Evolutionary conservation across 2,888 invertebrate species (phyloP).

Genomic region (Ormyrus thymus): DNA sequence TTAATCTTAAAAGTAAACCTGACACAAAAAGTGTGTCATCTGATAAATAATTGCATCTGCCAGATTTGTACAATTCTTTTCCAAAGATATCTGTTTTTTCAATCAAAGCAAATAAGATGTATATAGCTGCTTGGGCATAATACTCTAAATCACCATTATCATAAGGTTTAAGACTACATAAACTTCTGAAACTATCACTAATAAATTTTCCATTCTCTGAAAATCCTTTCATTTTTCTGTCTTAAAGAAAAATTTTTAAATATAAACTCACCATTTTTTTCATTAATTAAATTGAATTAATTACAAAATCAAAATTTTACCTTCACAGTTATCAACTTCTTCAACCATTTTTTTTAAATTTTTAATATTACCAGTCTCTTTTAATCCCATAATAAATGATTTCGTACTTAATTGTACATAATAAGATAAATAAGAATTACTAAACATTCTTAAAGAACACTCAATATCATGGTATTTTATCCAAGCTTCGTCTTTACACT

Average conservation of each 20-base stretch:
- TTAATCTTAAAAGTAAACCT: slow-evolving; percentile 17
- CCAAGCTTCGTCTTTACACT: slow-evolving; percentile 81
- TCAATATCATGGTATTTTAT: slow-evolving; percentile 85
- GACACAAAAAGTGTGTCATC: slow-evolving; percentile 22
- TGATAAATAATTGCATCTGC: not conserved
- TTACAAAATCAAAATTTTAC: slow-evolving; percentile 50
- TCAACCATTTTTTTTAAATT: slow-evolving; percentile 70
- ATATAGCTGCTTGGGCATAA: not conserved
- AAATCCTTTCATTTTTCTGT: slow-evolving; percentile 62
- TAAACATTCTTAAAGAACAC: slow-evolving; percentile 76
- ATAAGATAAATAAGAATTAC: not conserved
- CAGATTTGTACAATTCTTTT: not conserved
- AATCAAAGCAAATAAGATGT: not conserved
- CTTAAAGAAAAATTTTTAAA: slow-evolving; percentile 36
- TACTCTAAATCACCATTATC: not conserved
- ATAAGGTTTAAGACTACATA: not conserved
- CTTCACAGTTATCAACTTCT: slow-evolving; percentile 65
- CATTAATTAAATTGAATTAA: not conserved
- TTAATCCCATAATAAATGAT: slow-evolving; percentile 76
- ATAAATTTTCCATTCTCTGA: slow-evolving; percentile 1
- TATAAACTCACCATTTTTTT: not conserved
- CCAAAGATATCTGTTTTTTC: slow-evolving; percentile 11
- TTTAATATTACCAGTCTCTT: slow-evolving; percentile 70
- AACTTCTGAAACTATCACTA: slow-evolving; percentile 11
- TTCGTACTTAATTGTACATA: slow-evolving; percentile 76